Evolutionary conservation across 2,888 invertebrate genomes (phyloP).

Genomic region (Onthophagus sagittarius): DNA sequence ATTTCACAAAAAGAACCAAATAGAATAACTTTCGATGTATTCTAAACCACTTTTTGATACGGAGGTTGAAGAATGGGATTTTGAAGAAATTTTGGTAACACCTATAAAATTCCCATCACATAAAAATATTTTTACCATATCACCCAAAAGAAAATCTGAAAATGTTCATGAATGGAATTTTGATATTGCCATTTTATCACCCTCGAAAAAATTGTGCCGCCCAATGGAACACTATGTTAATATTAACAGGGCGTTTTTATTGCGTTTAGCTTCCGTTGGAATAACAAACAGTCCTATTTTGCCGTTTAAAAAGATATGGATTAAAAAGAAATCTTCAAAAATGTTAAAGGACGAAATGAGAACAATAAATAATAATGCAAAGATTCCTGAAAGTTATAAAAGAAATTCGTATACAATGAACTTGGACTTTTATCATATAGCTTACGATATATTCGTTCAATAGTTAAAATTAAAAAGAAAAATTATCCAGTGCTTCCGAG

Average conservation of each 20-base stretch:
- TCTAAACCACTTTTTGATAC: not conserved
- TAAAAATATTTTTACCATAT: not conserved
- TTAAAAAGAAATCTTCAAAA: not conserved
- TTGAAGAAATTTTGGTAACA: not conserved
- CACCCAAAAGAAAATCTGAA: not conserved
- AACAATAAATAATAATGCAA: not conserved
- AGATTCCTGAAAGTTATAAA: not conserved
- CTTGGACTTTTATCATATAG: not conserved
- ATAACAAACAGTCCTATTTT: not conserved
- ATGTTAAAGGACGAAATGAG: not conserved
- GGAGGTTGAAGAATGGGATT: slow-evolving; percentile 3
- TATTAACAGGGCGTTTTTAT: not conserved
- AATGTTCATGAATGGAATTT: not conserved
- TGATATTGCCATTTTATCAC: not conserved
- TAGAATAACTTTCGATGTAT: not conserved
- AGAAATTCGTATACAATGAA: not conserved
- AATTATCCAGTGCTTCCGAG: not conserved
- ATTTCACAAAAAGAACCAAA: no score
- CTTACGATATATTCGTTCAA: not conserved
- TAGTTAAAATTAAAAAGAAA: not conserved
- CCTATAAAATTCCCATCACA: not conserved
- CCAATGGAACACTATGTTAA: not conserved
- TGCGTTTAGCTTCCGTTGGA: not conserved
- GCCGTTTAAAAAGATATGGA: not conserved
- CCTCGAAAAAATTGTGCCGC: not conserved